Base-by-base conservation (phyloP, 2,888 invertebrate species). In the Mellilla xanthometata region DNA sequence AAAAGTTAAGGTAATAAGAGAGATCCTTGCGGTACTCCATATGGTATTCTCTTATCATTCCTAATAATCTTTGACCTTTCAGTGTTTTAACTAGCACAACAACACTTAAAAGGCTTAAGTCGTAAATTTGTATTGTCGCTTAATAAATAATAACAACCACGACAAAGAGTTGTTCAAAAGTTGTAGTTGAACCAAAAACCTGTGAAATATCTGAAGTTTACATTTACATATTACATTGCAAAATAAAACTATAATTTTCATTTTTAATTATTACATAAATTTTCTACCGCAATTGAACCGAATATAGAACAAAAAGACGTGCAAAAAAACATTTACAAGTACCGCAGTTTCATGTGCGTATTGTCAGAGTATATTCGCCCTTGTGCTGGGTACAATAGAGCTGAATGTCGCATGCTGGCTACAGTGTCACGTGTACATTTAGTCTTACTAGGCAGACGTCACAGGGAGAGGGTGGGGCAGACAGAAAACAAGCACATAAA, bases 361-460 rank as follows among this genome's bases (percentile, higher is more conserved):
- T 52, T 45, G 35, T 26, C 29, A 41, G 29, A 52, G 51, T 46
- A 49, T 8, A 47, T 27, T 34, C 33, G 40, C 45, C 47, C 53
- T 45, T 52, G 56, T 53, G 53, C 51, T 23, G 34, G 46, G 44
- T 35, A 28, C 12, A 41, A 49, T 42, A 39, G 49, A 55, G 40
- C 50, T 33, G 43, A 45, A 53, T 49, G 35, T 53, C 49, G 55
- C 59, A 61, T 61, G 61, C 61, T 59, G 50, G 33, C 56, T 57
- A 56, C 54, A 56, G 68, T 66, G 68, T n/a, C n/a, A n/a, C n/a
- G n/a, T n/a, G 67, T 69, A 71, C 70, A 70, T 64, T 63, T 64
- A 72, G 72, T 72, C 71, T 71, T 67, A 71, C 69, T 56, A 65
- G 68, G 70, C 72, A 65, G 68, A 74, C 75, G 68, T 61, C 69